Evolutionary conservation across 2,888 invertebrate genomes (phyloP), one percentile per base, ranked within the genome.

Genomic region (Tipula lateralis): DNA sequence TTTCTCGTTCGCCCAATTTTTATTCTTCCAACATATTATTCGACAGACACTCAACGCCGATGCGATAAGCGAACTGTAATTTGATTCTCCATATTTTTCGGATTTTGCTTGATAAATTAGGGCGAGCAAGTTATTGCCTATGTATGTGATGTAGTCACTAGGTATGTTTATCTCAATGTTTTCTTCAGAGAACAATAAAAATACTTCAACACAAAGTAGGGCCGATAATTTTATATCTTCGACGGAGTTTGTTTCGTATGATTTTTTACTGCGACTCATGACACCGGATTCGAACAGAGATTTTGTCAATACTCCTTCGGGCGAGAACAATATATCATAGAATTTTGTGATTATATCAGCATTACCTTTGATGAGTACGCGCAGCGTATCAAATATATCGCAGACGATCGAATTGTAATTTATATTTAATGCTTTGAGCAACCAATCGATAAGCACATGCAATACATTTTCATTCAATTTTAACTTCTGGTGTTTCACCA

Each of bases 401-500:
- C 87, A 87, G 1, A 86, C 85, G 3, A 87, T 86, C 3, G 86
- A 85, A 13, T 85, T 81, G 24, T 85, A 86, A 82, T 86, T 86
- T 7, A 86, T 89, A 66, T 88, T 90, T 29, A 92, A 86, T 85
- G 91, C 91, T 84, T 90, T 88, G 80, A 91, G 87, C 84, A 91
- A 90, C 92, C 92, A 92, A 6, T 88, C 88, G 16, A 91, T 87
- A 0, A 90, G 89, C 87, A 89, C 90, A 84, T 87, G 87, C 2
- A 91, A 86, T 50, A 88, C 88, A 66, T 89, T 89, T 39, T 86
- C 85, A 13, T 88, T 88, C 86, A 91, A 89, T 85, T 89, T 88
- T 29, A 93, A 87, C 87, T 91, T 92, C 88, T 93, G 93, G 87
- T 91, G 91, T 12, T 90, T 91, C 50, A 93, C 86, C 19, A 94